phyloP scores from a whole-genome alignment of 2,888 invertebrate genomes.

The Sinentomon sp. region DNA sequence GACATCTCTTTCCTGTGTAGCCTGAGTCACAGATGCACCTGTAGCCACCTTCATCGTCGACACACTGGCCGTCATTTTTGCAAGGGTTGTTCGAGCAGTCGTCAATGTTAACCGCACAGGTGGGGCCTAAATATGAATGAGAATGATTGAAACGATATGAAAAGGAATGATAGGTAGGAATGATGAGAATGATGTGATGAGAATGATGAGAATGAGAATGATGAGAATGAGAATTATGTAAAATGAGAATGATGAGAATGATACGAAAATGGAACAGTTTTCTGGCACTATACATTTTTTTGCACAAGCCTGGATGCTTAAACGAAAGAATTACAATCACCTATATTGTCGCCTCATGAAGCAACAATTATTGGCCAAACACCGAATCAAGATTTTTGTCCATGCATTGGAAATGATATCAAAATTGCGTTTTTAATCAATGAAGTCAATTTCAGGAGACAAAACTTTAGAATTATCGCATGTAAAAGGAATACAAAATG shows the following conservation, averaged over 20 bases:
- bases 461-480: no score
- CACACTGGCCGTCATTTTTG: slow-evolving; percentile 69
- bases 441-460: no score
- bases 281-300: background rate
- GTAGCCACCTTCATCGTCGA: slow-evolving; percentile 56
- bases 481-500: no score
- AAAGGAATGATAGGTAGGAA: background rate
- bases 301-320: no score
- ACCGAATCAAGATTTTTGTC: no score
- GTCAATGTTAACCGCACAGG: slow-evolving; percentile 71
- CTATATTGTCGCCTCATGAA: no score
- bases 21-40: slow-evolving; percentile 77
- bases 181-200: background rate
- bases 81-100: slow-evolving; percentile 73
- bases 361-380: no score
- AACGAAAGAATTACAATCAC: no score
- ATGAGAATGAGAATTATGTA: background rate
- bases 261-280: background rate
- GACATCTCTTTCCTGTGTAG: slow-evolving; percentile 72
- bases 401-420: no score
- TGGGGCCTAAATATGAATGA: slow-evolving; percentile 23
- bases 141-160: no score
- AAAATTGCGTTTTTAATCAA: no score
- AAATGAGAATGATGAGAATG: background rate
- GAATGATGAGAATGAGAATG: background rate